Evolutionary conservation across 2,888 invertebrate genomes (phyloP), one percentile per base, ranked within the genome.

Genomic region (Dioctria rufipes): DNA sequence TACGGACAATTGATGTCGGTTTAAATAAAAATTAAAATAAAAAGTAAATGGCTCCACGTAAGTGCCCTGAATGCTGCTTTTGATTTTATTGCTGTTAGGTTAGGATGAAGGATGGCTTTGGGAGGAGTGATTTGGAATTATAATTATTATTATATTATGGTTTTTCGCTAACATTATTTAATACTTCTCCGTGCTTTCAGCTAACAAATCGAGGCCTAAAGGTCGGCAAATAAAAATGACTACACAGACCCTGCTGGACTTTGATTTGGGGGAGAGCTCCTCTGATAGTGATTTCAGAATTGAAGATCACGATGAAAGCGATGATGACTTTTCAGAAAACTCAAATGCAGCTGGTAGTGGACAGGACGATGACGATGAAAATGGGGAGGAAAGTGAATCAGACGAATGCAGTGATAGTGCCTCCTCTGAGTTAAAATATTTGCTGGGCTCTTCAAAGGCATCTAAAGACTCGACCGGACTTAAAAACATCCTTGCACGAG

Each of bases 221-320:
- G 88, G 95, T 94, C 82, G 94, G 93, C 81, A 94, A 92, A 86
- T 88, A 9, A 88, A 89, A 84, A 87, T 89, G 86, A 92, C 93
- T 6, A 92, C 93, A 61, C 93, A 94, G 83, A 93, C 95, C 5
- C 89, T 96, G 80, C 89, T 95, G 75, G 95, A 95, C 88, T 95
- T 96, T 85, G 96, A 96, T 90, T 91, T 96, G 81, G 97, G 95
- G 54, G 95, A 95, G 81, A 97, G 97, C 87, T 96, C 96, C 0
- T 97, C 98, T 87, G 98, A 98, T 89, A 97, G 97, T 82, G 98
- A 98, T 90, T 98, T 97, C 89, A 93, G 97, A 79, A 96, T 96
- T 81, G 96, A 96, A 87, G 95, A 95, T 87, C 95, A 95, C 86
- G 92, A 92, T 84, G 93, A 94, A 84, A 94, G 94, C 82, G 95